phyloP scores from a whole-genome alignment of 2,113 vertebrate genomes.

The Bufo bufo region DNA sequence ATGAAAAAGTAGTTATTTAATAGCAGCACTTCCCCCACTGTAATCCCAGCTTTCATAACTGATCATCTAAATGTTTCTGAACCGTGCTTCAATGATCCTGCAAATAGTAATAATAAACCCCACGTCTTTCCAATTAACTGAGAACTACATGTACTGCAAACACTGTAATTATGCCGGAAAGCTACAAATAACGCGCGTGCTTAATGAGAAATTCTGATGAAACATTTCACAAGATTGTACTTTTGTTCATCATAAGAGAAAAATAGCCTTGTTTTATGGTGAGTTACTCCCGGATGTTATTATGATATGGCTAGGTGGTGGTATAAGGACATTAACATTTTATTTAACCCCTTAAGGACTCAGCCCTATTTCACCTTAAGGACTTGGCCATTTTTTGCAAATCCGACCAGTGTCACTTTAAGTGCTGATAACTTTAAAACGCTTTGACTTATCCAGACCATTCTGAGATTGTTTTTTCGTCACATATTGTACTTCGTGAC shows the following conservation, averaged over 20 bases:
- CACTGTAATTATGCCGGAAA: slow-evolving; percentile 42
- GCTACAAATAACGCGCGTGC: slow-evolving; percentile 8
- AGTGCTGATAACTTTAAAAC: too few species aligned
- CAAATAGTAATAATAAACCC: slow-evolving; percentile 48
- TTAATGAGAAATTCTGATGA: slow-evolving; percentile 31
- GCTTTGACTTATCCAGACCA: too few species aligned
- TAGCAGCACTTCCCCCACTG: slow-evolving; percentile 20
- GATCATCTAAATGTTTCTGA: slow-evolving; percentile 39
- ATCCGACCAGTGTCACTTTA: too few species aligned
- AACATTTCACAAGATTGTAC: background rate
- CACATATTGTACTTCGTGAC: too few species aligned
- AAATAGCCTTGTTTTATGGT: background rate
- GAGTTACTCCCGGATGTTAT: background rate
- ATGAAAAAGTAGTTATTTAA: slow-evolving; percentile 19
- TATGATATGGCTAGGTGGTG: background rate
- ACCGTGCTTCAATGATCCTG: slow-evolving; percentile 48
- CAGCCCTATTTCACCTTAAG: too few species aligned
- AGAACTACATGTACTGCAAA: slow-evolving; percentile 41
- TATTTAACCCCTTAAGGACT: too few species aligned
- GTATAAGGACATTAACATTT: background rate
- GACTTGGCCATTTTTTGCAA: too few species aligned
- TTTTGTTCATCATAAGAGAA: slow-evolving; percentile 3
- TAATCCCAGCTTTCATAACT: slow-evolving; percentile 29
- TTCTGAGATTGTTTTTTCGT: too few species aligned
- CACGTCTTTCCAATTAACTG: slow-evolving; percentile 47